Conservation (phyloP, 1,140 invertebrate species). For the Elysia chlorotica region DNA sequence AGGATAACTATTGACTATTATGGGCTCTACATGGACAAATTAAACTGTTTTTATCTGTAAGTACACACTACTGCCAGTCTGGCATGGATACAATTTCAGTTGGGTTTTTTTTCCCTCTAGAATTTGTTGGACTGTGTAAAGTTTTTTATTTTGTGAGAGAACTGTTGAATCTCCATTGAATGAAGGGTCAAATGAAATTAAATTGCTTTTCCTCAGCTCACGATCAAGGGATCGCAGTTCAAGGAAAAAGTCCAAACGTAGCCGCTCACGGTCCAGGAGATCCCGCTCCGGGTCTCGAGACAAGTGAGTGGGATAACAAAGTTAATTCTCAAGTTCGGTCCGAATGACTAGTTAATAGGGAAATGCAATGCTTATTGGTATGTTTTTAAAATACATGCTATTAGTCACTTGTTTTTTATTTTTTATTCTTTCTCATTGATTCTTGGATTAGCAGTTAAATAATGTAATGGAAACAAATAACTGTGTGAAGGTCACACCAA, state of each 20-base stretch:
- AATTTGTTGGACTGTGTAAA: background rate
- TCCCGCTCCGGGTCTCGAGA: conserved; percentile 19
- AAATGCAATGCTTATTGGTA: background rate
- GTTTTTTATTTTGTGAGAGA: background rate
- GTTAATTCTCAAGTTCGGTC: background rate
- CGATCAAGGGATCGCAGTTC: conserved; percentile 41
- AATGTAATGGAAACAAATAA: no score
- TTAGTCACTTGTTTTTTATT: background rate
- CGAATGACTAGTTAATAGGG: background rate
- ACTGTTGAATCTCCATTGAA: background rate
- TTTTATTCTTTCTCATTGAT: background rate
- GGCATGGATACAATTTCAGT: background rate
- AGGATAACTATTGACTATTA: no score
- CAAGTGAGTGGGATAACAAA: conserved; percentile 7
- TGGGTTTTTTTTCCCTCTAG: background rate
- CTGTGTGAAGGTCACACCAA: no score
- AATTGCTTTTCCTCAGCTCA: conserved; percentile 34
- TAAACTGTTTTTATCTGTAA: background rate
- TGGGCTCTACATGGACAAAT: background rate
- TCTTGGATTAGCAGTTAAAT: background rate
- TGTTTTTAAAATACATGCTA: background rate
- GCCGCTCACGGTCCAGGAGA: conserved; percentile 28
- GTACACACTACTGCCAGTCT: background rate
- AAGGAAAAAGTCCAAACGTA: conserved; percentile 35
- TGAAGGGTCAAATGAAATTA: background rate